Conservation (phyloP, 2,113 vertebrate genomes). For the Castor canadensis region DNA sequence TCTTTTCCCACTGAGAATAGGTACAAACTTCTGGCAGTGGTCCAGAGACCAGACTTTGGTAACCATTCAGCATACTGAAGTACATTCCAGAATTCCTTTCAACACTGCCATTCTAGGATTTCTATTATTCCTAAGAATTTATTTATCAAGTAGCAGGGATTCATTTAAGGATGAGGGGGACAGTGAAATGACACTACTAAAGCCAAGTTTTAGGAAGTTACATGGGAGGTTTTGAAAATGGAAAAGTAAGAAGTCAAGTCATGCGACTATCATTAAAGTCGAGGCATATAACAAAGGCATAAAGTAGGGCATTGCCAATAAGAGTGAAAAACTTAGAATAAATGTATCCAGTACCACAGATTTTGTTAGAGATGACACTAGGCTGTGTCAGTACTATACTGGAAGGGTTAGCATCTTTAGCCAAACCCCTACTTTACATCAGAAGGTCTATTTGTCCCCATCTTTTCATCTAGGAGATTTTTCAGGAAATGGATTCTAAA, state of each 20-base stretch:
- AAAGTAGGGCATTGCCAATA: neutral
- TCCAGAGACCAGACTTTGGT: slow-evolving; percentile 6
- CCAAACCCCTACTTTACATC: neutral
- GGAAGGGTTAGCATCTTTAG: neutral
- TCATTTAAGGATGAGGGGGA: neutral
- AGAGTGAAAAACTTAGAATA: neutral
- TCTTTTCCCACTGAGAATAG: neutral
- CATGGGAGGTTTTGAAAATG: neutral
- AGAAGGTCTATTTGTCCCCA: neutral
- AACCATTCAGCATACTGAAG: slow-evolving; percentile 17
- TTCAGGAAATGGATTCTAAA: slow-evolving; percentile 53
- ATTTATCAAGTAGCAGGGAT: neutral
- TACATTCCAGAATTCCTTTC: slow-evolving; percentile 22
- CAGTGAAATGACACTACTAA: slow-evolving; percentile 1
- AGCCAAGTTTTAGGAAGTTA: neutral
- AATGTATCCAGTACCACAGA: neutral
- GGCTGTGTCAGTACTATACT: no score
- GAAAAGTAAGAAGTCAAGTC: neutral
- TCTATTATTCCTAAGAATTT: slow-evolving; percentile 13
- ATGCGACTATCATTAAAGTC: neutral
- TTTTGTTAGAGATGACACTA: neutral
- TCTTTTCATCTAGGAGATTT: neutral
- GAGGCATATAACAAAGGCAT: neutral
- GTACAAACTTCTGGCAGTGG: neutral
- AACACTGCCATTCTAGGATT: slow-evolving; percentile 23